A percentile compares a stretch with the other conserved stretches of the same genome.
Evolutionary conservation across 1,140 invertebrate species (phyloP).

Genomic region (Nebria ingens): DNA sequence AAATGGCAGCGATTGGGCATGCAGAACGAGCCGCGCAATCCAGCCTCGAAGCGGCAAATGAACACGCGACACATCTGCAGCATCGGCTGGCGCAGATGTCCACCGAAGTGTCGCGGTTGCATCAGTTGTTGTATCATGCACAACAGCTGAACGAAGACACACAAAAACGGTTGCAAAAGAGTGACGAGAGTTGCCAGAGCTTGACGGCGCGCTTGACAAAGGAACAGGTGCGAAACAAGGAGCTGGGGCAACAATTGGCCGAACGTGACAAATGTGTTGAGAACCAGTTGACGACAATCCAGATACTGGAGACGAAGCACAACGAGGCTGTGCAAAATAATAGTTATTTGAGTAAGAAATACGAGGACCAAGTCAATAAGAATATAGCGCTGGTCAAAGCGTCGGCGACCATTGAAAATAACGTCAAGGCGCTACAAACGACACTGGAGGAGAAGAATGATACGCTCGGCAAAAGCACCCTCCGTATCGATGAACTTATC

Average conservation of each 20-base stretch:
- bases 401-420: not conserved
- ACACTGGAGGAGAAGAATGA: not conserved
- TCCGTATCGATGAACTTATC: constrained; percentile 15
- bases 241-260: not conserved
- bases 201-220: constrained; percentile 16
- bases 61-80: constrained; percentile 38
- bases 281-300: not conserved
- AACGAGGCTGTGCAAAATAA: not conserved
- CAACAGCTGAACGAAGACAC: constrained; percentile 40
- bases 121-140: constrained; percentile 39
- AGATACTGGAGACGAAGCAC: not conserved
- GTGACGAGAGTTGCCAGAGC: constrained; percentile 17
- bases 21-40: constrained; percentile 38
- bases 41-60: constrained; percentile 42
- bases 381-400: not conserved
- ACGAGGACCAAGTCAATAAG: not conserved
- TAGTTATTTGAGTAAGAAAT: not conserved
- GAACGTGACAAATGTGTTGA: not conserved
- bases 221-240: not conserved
- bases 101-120: constrained; percentile 37
- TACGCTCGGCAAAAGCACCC: not conserved
- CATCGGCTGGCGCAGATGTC: constrained; percentile 39
- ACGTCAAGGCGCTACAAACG: not conserved
- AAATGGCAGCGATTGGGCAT: constrained; percentile 42
- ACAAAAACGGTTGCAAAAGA: constrained; percentile 15